Conservation (phyloP, 2,888 invertebrate genomes). For the Microctonus brassicae region DNA sequence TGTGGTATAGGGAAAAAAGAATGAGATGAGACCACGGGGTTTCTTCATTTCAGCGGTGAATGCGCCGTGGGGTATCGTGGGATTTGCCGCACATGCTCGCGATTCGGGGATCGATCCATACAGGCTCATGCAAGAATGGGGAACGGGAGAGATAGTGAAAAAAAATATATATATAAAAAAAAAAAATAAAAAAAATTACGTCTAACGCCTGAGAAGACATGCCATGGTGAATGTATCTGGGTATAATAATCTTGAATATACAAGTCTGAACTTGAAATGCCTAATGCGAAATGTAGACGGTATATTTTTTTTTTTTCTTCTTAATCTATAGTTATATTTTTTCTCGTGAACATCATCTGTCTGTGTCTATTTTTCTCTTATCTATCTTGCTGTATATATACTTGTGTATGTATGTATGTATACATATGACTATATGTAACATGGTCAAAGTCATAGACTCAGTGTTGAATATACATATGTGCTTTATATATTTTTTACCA, state of each 20-base stretch:
- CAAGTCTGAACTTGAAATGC: not conserved
- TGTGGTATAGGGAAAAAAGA: not conserved
- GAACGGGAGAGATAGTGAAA: slow-evolving; percentile 3
- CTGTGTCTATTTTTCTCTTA: not conserved
- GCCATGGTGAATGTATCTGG: not conserved
- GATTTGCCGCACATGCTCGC: slow-evolving; percentile 26
- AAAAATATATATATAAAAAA: too few relatives aligned
- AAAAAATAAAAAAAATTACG: slow-evolving; percentile 22
- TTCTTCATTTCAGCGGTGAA: slow-evolving; percentile 21
- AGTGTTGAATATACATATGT: not conserved
- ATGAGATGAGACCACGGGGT: slow-evolving; percentile 23
- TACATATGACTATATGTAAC: not conserved
- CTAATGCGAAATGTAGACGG: not conserved
- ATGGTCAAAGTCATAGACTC: not conserved
- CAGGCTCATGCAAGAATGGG: slow-evolving; percentile 23
- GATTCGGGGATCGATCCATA: slow-evolving; percentile 20
- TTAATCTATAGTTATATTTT: too few relatives aligned
- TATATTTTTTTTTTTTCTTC: not conserved
- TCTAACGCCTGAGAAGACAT: slow-evolving; percentile 1
- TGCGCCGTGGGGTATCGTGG: slow-evolving; percentile 10
- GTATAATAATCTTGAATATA: not conserved
- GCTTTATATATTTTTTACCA: not conserved
- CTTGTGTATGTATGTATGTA: not conserved
- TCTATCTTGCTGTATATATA: not conserved
- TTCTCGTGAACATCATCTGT: too few relatives aligned